Evolutionary conservation across 2,888 invertebrate species (phyloP), one percentile per base, ranked within the genome.

Genomic region (Cosmorhoe ocellata): DNA sequence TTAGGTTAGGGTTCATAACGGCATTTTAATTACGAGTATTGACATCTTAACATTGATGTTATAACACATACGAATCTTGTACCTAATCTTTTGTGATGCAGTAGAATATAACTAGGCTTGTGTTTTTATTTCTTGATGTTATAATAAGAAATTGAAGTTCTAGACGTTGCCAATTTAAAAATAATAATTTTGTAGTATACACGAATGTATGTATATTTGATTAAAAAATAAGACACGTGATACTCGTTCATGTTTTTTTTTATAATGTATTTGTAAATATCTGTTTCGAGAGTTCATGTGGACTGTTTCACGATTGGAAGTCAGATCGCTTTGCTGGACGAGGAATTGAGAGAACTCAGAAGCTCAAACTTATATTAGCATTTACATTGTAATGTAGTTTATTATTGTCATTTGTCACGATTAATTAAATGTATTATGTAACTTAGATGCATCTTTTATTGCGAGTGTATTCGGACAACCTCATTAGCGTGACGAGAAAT

Each of bases 261-360:
- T 66, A 66, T 67, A 68, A 66, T 76, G 71, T 79, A 76, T 71
- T 69, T 73, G 66, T 73, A 67, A 67, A 68, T 67, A 74, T 53
- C 26, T 48, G 43, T 48, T 63, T 62, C 60, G 66, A 69, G 51
- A 66, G 68, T 67, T 69, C 66, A 68, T 62, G 57, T 32, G 45
- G 62, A 61, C 67, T 70, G 61, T 64, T 68, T 66, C 66, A 68
- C 67, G 71, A 69, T 66, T 66, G 30, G 7, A 50, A 30, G 32
- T 71, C 68, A 73, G 74, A 72, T 77, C 73, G 81, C 81, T 83
- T 84, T 81, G 81, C 83, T 82, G 79, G 84, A 74, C 71, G 83
- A 87, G 87, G 88, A 88, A 88, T 89, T 88, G 88, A 87, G 79
- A 81, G 74, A 86, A 85, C 77, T 74, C 76, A 77, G 82, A 85